Evolutionary conservation across 2,113 vertebrate genomes (phyloP).

Genomic region (Silurus asotus): DNA sequence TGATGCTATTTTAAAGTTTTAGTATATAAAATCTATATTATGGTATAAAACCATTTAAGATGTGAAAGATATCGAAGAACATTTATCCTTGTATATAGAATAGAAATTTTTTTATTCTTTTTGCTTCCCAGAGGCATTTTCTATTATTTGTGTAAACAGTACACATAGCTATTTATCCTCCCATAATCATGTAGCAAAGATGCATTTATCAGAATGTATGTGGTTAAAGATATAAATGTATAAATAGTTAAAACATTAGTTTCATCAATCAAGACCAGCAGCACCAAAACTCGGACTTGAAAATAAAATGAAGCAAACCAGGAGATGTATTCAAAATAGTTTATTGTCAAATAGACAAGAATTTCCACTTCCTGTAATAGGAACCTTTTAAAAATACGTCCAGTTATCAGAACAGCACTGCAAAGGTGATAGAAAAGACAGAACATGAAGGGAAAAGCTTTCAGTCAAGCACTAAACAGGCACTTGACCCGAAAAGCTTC

Average conservation of each 20-base stretch:
- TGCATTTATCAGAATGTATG: not conserved
- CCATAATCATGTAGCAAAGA: not conserved
- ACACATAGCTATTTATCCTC: not conserved
- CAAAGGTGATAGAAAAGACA: constrained; percentile 38
- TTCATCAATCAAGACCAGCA: not conserved
- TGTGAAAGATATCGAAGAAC: too few species aligned
- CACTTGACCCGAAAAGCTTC: constrained; percentile 2
- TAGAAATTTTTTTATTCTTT: too few species aligned
- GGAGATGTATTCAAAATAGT: constrained; percentile 52
- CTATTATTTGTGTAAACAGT: not conserved
- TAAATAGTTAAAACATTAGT: not conserved
- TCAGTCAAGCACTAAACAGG: constrained; percentile 21
- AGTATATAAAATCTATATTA: too few species aligned
- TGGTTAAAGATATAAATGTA: not conserved
- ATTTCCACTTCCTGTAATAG: constrained; percentile 65
- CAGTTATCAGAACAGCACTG: constrained; percentile 49
- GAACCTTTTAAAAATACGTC: constrained; percentile 54
- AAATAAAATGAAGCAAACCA: constrained; percentile 7
- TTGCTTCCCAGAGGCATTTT: not conserved
- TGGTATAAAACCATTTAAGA: too few species aligned
- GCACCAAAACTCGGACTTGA: not conserved
- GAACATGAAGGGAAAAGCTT: not conserved
- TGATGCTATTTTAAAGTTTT: too few species aligned
- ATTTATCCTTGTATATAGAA: not conserved
- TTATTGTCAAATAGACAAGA: constrained; percentile 74